Evolutionary conservation across 1,140 invertebrate species (phyloP).

Genomic region (Chironomus striatipennis): DNA sequence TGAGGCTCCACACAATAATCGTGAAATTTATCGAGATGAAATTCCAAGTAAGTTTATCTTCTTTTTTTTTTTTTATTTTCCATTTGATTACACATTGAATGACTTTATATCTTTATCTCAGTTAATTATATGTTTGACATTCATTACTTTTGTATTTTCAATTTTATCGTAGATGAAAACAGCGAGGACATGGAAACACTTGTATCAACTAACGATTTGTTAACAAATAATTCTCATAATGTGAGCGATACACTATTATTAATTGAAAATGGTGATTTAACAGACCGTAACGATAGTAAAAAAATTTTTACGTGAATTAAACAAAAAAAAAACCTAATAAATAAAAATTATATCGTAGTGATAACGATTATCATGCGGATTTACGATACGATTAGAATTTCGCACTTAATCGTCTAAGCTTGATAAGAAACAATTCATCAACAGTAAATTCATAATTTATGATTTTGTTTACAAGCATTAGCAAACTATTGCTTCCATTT

Average conservation of each 20-base stretch:
- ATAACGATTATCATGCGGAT: background rate
- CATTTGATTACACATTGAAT: no score
- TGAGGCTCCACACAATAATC: constrained; percentile 66
- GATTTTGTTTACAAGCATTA: background rate
- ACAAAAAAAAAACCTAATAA: no score
- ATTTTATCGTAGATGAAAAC: background rate
- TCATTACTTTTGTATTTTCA: background rate
- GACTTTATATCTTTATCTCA: no score
- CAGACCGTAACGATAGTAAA: background rate
- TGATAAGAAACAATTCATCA: background rate
- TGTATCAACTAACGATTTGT: background rate
- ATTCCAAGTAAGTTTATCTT: background rate
- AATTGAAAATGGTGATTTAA: constrained; percentile 18
- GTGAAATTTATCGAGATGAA: constrained; percentile 11
- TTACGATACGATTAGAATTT: background rate
- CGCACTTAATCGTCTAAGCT: background rate
- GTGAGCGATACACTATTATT: constrained; percentile 5
- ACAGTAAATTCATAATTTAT: background rate
- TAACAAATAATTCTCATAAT: constrained; percentile 3
- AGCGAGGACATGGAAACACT: background rate
- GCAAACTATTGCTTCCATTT: background rate
- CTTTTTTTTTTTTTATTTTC: no score
- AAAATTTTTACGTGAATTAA: constrained; percentile 17
- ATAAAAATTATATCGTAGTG: background rate
- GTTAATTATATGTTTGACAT: background rate